phyloP scores from a whole-genome alignment of 1,140 invertebrate species.

The Drosophila funebris region DNA sequence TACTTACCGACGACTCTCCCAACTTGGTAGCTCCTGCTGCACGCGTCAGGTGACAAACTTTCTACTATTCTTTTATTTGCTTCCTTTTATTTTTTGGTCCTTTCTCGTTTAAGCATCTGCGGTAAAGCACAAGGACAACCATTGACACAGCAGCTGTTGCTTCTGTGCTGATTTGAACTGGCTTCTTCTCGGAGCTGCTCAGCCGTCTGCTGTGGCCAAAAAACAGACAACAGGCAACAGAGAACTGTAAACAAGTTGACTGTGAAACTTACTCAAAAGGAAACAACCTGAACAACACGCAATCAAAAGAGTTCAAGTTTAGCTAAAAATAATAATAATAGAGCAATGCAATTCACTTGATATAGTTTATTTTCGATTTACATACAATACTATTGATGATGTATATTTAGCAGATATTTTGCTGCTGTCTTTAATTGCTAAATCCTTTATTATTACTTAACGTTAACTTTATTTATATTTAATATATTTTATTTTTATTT shows the following conservation, averaged over 20 bases:
- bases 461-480: too few relatives aligned
- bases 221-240: too few relatives aligned
- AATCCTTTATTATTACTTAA: too few relatives aligned
- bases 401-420: too few relatives aligned
- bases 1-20: conserved; percentile 10
- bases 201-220: too few relatives aligned
- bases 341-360: background rate
- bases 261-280: conserved; percentile 25
- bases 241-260: conserved; percentile 32
- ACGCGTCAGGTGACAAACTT: conserved; percentile 77
- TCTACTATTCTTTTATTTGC: conserved; percentile 21
- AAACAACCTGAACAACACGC: conserved; percentile 9
- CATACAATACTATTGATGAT: too few relatives aligned
- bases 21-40: conserved; percentile 45
- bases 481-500: too few relatives aligned
- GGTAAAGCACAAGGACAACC: conserved; percentile 44
- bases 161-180: conserved; percentile 47
- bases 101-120: conserved; percentile 1
- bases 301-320: background rate
- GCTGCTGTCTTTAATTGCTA: too few relatives aligned
- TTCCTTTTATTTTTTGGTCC: conserved; percentile 1
- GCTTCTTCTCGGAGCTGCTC: conserved; percentile 55
- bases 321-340: background rate
- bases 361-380: background rate
- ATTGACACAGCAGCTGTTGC: conserved; percentile 65